These are phyloP conservation scores for Scrobipalpa atriplicella DNA, from an alignment of 2,888 invertebrate species.

Conservation along the genomic window DNA sequence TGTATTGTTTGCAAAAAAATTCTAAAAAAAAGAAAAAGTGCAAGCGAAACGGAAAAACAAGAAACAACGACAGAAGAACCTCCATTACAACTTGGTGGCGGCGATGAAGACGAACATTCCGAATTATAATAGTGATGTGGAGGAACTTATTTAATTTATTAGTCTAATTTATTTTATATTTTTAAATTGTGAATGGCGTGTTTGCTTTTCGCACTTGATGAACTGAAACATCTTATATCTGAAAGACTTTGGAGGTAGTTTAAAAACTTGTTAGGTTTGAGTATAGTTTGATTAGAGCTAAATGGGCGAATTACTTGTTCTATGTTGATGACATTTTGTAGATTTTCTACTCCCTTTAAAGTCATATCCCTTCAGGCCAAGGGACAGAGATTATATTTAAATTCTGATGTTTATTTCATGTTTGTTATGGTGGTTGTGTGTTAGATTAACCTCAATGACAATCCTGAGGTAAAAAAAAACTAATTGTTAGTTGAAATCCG, in stretches of 20 bases:
- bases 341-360: neutral
- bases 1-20: too few species aligned
- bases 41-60: slow-evolving; percentile 45
- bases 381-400: neutral
- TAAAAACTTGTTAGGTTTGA: neutral
- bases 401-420: neutral
- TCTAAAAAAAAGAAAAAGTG: slow-evolving; percentile 54
- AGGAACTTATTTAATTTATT: slow-evolving; percentile 61
- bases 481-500: neutral
- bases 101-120: slow-evolving; percentile 68
- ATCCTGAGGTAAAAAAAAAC: neutral
- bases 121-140: slow-evolving; percentile 75
- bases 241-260: neutral
- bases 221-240: neutral
- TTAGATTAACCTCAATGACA: neutral
- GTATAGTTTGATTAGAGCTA: neutral
- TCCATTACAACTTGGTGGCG: slow-evolving; percentile 58
- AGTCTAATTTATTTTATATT: slow-evolving; percentile 74
- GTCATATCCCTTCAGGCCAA: neutral
- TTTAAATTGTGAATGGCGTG: slow-evolving; percentile 59
- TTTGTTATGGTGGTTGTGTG: neutral
- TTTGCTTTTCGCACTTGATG: slow-evolving; percentile 60
- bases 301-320: neutral
- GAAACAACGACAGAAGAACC: slow-evolving; percentile 51
- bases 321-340: too few species aligned